Conservation (phyloP, 92 coral and sea anemone genomes). For the Epizoanthus stellaris region DNA sequence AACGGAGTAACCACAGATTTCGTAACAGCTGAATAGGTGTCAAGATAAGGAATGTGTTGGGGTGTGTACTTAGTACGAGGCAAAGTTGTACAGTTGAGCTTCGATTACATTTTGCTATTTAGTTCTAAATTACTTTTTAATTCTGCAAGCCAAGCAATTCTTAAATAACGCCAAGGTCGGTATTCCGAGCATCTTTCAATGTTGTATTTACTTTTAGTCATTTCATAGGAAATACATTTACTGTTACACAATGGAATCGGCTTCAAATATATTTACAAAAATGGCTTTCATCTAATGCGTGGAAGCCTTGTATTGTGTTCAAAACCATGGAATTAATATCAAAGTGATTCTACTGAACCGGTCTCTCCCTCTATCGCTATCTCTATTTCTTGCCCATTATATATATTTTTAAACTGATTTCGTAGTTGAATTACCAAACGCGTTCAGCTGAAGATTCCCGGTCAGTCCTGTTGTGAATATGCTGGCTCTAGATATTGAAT, state of each 20-base stretch:
- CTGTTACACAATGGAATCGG: background rate
- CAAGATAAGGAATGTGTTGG: background rate
- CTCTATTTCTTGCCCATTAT: too few relatives aligned
- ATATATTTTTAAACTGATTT: too few relatives aligned
- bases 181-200: background rate
- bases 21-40: background rate
- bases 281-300: background rate
- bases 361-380: too few relatives aligned
- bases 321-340: background rate
- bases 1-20: background rate
- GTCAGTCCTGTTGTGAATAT: constrained; percentile 4
- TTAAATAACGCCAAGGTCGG: background rate
- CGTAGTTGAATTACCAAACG: too few relatives aligned
- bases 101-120: background rate
- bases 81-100: background rate
- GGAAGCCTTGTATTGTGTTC: background rate
- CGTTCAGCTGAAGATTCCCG: too few relatives aligned
- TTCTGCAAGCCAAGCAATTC: constrained; percentile 15
- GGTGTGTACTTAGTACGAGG: constrained; percentile 3
- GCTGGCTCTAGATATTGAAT: background rate
- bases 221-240: background rate
- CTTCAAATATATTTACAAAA: background rate
- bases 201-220: background rate
- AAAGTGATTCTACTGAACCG: background rate
- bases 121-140: background rate